These are phyloP conservation scores for Drosophila pegasa DNA, from an alignment of 2,888 invertebrate genomes.

Conservation along the genomic window DNA sequence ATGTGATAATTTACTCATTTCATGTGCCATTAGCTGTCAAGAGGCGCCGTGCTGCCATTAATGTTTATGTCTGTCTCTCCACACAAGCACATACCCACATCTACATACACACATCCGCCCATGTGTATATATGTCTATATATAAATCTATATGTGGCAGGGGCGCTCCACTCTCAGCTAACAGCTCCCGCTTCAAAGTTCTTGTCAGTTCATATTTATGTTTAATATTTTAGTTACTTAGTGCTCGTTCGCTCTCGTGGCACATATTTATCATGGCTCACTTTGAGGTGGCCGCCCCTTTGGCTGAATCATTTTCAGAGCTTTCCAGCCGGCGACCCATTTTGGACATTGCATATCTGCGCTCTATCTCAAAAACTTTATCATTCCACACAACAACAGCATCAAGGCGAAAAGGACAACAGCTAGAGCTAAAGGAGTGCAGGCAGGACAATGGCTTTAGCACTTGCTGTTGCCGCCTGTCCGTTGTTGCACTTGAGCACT, in stretches of 20 bases:
- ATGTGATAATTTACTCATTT: slow-evolving; percentile 80
- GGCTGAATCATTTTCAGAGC: slow-evolving; percentile 32
- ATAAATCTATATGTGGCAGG: slow-evolving; percentile 9
- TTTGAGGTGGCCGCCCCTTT: slow-evolving; percentile 56
- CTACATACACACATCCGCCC: background rate
- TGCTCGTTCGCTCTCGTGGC: slow-evolving; percentile 31
- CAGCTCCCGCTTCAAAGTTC: slow-evolving; percentile 16
- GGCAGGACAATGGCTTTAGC: slow-evolving; percentile 71
- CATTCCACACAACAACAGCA: slow-evolving; percentile 32
- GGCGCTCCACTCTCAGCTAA: slow-evolving; percentile 2
- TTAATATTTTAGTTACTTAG: slow-evolving; percentile 43
- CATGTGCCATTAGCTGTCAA: slow-evolving; percentile 79
- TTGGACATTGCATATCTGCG: slow-evolving; percentile 65
- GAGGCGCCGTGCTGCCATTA: slow-evolving; percentile 46
- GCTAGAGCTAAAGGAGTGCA: slow-evolving; percentile 30
- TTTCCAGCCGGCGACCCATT: slow-evolving; percentile 44
- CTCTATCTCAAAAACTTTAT: slow-evolving; percentile 62
- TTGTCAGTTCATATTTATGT: slow-evolving; percentile 67
- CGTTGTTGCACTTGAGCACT: slow-evolving; percentile 75
- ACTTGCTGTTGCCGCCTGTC: slow-evolving; percentile 56
- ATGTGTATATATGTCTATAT: slow-evolving; percentile 2
- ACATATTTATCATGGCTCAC: slow-evolving; percentile 63
- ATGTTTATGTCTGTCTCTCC: slow-evolving; percentile 19
- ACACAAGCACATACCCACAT: background rate
- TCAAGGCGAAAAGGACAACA: slow-evolving; percentile 2